phyloP scores from a whole-genome alignment of 2,888 invertebrate genomes.

The Agrypnus murinus region DNA sequence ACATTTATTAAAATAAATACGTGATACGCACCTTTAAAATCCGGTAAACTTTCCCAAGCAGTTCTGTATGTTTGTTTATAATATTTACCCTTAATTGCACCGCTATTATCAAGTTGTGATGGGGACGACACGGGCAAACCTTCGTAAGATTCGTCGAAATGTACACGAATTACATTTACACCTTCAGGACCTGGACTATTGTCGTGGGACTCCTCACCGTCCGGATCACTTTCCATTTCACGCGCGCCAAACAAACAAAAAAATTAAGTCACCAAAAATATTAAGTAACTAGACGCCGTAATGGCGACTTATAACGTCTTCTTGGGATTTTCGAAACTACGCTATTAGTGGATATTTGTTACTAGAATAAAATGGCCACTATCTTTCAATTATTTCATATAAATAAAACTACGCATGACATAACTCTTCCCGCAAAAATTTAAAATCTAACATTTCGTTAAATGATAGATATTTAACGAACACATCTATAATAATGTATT shows the following conservation, averaged over 20 bases:
- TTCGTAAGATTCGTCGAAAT: slow-evolving; percentile 59
- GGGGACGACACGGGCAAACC: slow-evolving; percentile 54
- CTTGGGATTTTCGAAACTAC: slow-evolving; percentile 42
- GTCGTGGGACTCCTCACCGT: slow-evolving; percentile 54
- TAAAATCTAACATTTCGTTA: too few species aligned
- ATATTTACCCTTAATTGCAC: slow-evolving; percentile 65
- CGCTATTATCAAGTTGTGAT: slow-evolving; percentile 53
- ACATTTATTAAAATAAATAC: too few species aligned
- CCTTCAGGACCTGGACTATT: slow-evolving; percentile 50
- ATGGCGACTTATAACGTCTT: slow-evolving; percentile 51
- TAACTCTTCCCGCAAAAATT: too few species aligned
- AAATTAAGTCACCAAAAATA: slow-evolving; percentile 54
- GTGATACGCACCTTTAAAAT: slow-evolving; percentile 75
- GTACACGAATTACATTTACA: slow-evolving; percentile 60
- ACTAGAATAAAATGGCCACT: not conserved
- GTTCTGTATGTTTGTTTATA: slow-evolving; percentile 76
- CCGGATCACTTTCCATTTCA: slow-evolving; percentile 57
- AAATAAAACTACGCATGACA: too few species aligned
- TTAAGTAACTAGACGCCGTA: slow-evolving; percentile 55
- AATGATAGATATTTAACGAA: too few species aligned
- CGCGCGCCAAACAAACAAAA: slow-evolving; percentile 52
- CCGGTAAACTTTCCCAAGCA: slow-evolving; percentile 76
- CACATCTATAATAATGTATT: too few species aligned
- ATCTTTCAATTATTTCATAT: too few species aligned
- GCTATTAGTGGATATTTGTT: not conserved